Evolutionary conservation across 2,888 invertebrate species (phyloP), one percentile per base, ranked within the genome.

Genomic region (Drosophila lutescens): DNA sequence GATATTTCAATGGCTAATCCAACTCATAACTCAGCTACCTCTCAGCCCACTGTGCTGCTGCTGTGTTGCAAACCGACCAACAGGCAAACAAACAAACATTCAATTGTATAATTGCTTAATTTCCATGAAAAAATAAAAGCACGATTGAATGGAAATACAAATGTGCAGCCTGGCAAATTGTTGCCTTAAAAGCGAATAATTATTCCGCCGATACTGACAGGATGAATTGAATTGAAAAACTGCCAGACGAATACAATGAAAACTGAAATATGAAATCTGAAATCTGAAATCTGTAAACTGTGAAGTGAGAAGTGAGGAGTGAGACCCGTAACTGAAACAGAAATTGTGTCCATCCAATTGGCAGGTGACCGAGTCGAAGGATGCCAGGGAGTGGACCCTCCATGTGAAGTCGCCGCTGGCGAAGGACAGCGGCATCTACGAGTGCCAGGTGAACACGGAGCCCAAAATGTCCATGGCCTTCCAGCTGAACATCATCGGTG

Each of bases 381-480:
- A 96, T 91, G 96, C 96, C 47, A 96, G 97, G 91, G 97, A 97
- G 93, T 97, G 97, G 97, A 97, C 96, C 75, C 93, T 97, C 65
- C 97, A 97, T 93, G 96, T 97, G 90, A 97, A 96, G 93, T 96
- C 96, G 88, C 96, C 97, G 7, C 96, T 96, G 92, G 94, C 95
- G 84, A 93, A 96, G 86, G 97, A 97, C 93, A 95, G 96, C 3
- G 97, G 97, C 57, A 93, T 93, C 78, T 93, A 93, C 90, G 93
- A 93, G 85, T 94, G 93, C 88, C 94, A 94, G 91, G 93, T 94
- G 80, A 94, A 93, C 92, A 97, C 97, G 0, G 97, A 97, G 91
- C 97, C 97, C 69, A 97, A 97, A 94, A 96, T 97, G 95, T 97
- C 96, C 50, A 94, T 97, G 89, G 96, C 96, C 75, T 97, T 97